Conservation (phyloP, 2,797 vertebrate genomes). For the Lepus townsendii region DNA sequence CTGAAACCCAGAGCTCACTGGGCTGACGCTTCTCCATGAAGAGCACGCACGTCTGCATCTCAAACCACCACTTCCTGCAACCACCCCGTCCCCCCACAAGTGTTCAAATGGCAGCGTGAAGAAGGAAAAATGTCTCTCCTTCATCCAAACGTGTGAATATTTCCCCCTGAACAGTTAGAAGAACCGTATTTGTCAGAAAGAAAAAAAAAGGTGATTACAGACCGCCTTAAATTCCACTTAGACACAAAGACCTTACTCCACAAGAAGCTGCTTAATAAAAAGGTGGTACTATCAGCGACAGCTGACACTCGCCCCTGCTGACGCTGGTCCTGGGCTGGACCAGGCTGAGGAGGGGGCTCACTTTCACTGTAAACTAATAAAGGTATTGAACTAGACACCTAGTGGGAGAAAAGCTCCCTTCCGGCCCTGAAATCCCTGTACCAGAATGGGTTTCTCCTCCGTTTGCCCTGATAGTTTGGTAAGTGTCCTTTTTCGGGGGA, state of each 20-base stretch:
- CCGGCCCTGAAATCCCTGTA: background rate
- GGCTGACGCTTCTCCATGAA: background rate
- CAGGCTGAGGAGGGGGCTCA: background rate
- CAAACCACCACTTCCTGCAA: too few species aligned
- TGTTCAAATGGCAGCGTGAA: background rate
- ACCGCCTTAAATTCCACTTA: background rate
- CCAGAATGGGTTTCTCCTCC: background rate
- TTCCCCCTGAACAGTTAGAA: background rate
- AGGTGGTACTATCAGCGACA: background rate
- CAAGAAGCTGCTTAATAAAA: conserved; percentile 28
- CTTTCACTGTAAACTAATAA: conserved; percentile 71
- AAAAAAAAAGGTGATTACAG: background rate
- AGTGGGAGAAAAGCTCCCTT: background rate
- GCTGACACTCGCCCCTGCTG: conserved; percentile 1
- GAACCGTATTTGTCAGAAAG: background rate
- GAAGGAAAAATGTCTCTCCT: background rate
- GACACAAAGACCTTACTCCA: background rate
- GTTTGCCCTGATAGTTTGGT: background rate
- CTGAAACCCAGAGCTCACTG: background rate
- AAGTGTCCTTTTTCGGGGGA: background rate
- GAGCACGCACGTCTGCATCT: background rate
- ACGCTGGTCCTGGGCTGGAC: background rate
- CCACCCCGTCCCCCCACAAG: background rate
- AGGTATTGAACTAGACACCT: conserved; percentile 30
- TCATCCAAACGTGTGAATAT: background rate